Conservation (phyloP, 1,140 invertebrate genomes). For the Melipona quadrifasciata region DNA sequence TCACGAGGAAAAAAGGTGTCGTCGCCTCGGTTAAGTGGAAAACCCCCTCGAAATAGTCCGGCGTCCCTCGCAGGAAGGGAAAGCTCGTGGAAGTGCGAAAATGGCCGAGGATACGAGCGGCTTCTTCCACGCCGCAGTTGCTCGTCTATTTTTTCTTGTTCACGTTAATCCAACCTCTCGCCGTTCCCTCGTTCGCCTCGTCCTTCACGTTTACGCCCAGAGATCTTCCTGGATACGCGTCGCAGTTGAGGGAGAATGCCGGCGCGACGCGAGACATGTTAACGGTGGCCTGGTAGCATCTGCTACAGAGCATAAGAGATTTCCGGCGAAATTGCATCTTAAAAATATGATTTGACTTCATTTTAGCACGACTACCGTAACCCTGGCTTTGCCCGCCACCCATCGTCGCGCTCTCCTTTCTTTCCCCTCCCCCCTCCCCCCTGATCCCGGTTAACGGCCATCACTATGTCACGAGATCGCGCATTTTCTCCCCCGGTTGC, state of each 20-base stretch:
- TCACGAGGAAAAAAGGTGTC: slow-evolving; percentile 4
- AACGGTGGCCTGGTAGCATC: slow-evolving; percentile 66
- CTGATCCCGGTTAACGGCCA: not conserved
- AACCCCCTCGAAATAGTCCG: not conserved
- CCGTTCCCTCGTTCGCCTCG: not conserved
- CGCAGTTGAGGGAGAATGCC: slow-evolving; percentile 52
- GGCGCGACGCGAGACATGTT: slow-evolving; percentile 35
- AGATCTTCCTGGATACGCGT: slow-evolving; percentile 52
- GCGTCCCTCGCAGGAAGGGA: too few species aligned
- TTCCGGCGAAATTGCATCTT: slow-evolving; percentile 78
- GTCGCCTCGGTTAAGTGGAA: not conserved
- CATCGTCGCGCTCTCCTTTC: not conserved
- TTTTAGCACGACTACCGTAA: slow-evolving; percentile 54
- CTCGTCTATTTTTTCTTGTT: slow-evolving; percentile 41
- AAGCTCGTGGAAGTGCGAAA: too few species aligned
- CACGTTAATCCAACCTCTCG: slow-evolving; percentile 38
- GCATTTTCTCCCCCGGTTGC: not conserved
- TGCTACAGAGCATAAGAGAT: slow-evolving; percentile 72
- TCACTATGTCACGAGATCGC: too few species aligned
- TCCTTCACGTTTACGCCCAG: slow-evolving; percentile 45
- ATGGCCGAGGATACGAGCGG: not conserved
- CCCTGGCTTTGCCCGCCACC: not conserved
- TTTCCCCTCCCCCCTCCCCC: not conserved
- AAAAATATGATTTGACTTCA: slow-evolving; percentile 79
- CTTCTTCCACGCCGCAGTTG: slow-evolving; percentile 15